phyloP scores from a whole-genome alignment of 1,140 invertebrate species.

The Temnothorax nylanderi region DNA sequence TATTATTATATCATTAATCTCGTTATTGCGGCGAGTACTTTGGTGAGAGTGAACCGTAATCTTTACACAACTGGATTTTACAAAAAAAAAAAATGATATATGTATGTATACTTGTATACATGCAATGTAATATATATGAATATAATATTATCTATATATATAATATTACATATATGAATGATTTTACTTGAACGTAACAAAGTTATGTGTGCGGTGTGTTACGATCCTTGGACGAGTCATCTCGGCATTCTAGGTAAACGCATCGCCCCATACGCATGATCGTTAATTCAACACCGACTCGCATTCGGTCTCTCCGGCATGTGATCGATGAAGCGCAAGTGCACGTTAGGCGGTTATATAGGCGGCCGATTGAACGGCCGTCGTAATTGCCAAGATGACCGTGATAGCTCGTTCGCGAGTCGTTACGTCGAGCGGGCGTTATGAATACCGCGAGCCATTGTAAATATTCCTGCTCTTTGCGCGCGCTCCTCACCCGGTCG shows the following conservation, averaged over 20 bases:
- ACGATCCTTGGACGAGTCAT: background rate
- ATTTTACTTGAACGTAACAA: background rate
- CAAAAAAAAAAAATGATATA: background rate
- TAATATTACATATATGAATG: background rate
- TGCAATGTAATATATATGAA: too few species aligned
- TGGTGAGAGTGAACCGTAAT: background rate
- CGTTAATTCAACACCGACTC: constrained; percentile 33
- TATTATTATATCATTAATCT: constrained; percentile 38
- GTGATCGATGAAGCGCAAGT: constrained; percentile 47
- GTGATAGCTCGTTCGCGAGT: constrained; percentile 44
- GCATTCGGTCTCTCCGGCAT: constrained; percentile 3
- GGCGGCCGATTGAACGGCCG: constrained; percentile 39
- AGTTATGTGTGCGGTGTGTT: background rate
- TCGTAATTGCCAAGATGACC: constrained; percentile 56
- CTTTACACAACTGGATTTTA: background rate
- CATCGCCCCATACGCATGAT: background rate
- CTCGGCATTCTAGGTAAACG: background rate
- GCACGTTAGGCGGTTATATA: constrained; percentile 29
- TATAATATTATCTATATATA: too few species aligned
- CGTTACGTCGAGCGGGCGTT: constrained; percentile 38
- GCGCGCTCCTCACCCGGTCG: constrained; percentile 9
- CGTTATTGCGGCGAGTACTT: constrained; percentile 4
- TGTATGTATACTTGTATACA: background rate
- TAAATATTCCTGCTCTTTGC: constrained; percentile 40
- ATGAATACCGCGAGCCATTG: constrained; percentile 53